Conservation (phyloP, 2,113 vertebrate genomes). For the Anolis carolinensis region DNA sequence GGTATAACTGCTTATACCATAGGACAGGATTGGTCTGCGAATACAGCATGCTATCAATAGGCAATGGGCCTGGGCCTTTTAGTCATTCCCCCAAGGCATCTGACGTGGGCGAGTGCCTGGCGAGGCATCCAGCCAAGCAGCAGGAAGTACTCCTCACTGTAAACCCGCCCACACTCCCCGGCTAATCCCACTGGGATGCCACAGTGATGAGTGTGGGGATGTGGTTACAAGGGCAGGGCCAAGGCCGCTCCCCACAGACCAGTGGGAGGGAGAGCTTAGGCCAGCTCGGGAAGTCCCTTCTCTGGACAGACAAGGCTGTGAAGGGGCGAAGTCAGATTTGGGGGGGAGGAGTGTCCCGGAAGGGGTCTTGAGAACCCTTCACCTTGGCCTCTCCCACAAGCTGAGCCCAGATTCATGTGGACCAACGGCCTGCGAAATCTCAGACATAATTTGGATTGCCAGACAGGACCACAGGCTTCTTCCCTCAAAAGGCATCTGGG, state of each 20-base stretch:
- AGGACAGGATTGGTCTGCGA: not conserved
- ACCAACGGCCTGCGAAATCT: not conserved
- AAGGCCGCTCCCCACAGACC: constrained; percentile 47
- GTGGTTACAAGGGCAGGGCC: constrained; percentile 66
- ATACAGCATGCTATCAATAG: constrained; percentile 4
- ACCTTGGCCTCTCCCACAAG: constrained; percentile 32
- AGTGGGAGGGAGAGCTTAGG: not conserved
- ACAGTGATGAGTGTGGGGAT: constrained; percentile 74
- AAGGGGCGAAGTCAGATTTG: not conserved
- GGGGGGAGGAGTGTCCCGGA: not conserved
- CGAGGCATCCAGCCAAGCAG: constrained; percentile 37
- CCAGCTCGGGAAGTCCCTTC: constrained; percentile 11
- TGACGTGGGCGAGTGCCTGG: constrained; percentile 32
- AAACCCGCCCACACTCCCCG: constrained; percentile 67
- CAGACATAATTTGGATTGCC: not conserved
- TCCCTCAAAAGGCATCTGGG: not conserved
- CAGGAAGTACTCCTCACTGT: constrained; percentile 59
- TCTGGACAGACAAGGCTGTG: not conserved
- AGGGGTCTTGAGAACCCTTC: constrained; percentile 37
- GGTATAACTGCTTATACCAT: too few species aligned
- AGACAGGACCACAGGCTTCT: not conserved
- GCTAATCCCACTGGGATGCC: constrained; percentile 72
- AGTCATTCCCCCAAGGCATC: constrained; percentile 34
- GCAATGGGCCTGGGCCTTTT: constrained; percentile 18
- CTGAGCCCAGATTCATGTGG: not conserved